phyloP scores from a whole-genome alignment of 2,113 vertebrate genomes.

The Genyomyrus donnyi region DNA sequence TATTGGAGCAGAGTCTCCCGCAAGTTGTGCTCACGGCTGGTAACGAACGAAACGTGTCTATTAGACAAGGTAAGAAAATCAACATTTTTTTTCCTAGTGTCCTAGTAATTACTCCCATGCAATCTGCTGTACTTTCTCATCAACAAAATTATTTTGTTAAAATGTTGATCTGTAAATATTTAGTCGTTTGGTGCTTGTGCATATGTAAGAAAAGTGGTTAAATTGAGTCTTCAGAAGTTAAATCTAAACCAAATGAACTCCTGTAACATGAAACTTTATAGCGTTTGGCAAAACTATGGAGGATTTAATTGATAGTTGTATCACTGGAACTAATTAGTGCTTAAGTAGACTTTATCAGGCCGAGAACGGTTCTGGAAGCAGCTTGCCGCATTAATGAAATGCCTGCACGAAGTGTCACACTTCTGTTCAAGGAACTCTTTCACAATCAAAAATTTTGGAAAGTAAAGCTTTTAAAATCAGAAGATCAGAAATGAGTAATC shows the following conservation, averaged over 20 bases:
- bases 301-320: background rate
- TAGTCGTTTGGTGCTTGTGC: background rate
- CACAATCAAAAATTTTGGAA: background rate
- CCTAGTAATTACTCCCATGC: background rate
- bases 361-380: background rate
- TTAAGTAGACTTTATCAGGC: background rate
- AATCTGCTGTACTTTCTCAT: background rate
- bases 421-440: background rate
- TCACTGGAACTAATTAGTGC: background rate
- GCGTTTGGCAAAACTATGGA: background rate
- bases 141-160: background rate
- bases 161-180: background rate
- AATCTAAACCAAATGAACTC: background rate
- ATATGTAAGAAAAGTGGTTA: background rate
- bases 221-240: background rate
- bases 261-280: background rate
- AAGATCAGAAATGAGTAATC: background rate
- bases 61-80: conserved; percentile 74
- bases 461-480: background rate
- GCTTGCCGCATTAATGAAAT: background rate
- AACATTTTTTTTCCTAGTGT: background rate
- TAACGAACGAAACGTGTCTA: conserved; percentile 89
- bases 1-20: conserved; percentile 88
- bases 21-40: conserved; percentile 84
- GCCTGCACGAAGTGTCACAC: background rate